A percentile compares a stretch with the other conserved stretches of the same genome.
Conservation (phyloP, 2,797 vertebrate species). For the Odontamblyopus rebecca region DNA sequence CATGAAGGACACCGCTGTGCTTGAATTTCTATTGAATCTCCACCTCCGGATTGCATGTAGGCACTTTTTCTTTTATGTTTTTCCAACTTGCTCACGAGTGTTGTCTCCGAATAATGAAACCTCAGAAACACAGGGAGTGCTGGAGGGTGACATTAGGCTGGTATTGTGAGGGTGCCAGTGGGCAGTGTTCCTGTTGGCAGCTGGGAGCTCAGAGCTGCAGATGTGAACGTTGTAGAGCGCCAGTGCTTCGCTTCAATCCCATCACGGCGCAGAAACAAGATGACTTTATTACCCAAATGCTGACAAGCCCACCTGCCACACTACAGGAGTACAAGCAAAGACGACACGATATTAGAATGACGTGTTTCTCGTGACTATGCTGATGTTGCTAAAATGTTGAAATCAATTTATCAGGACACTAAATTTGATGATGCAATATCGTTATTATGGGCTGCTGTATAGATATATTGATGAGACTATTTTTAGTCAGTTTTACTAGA, state of each 20-base stretch:
- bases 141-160: slow-evolving; percentile 11
- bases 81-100: slow-evolving; percentile 6
- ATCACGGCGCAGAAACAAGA: slow-evolving; percentile 26
- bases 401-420: no score
- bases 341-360: slow-evolving; percentile 3
- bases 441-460: no score
- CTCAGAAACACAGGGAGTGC: slow-evolving; percentile 3
- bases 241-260: slow-evolving; percentile 36
- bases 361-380: no score
- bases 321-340: slow-evolving; percentile 38
- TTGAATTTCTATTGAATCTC: not conserved
- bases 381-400: no score
- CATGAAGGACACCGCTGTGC: not conserved
- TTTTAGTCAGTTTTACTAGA: no score
- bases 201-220: slow-evolving; percentile 29
- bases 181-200: slow-evolving; percentile 36
- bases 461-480: no score
- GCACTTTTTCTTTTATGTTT: not conserved
- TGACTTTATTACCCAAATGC: slow-evolving; percentile 52
- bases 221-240: slow-evolving; percentile 53
- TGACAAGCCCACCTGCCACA: slow-evolving; percentile 54
- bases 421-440: no score
- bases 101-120: slow-evolving; percentile 9
- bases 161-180: slow-evolving; percentile 25
- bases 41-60: not conserved